Evolutionary conservation across 1,140 invertebrate genomes (phyloP).

Genomic region (Neodiprion lecontei): DNA sequence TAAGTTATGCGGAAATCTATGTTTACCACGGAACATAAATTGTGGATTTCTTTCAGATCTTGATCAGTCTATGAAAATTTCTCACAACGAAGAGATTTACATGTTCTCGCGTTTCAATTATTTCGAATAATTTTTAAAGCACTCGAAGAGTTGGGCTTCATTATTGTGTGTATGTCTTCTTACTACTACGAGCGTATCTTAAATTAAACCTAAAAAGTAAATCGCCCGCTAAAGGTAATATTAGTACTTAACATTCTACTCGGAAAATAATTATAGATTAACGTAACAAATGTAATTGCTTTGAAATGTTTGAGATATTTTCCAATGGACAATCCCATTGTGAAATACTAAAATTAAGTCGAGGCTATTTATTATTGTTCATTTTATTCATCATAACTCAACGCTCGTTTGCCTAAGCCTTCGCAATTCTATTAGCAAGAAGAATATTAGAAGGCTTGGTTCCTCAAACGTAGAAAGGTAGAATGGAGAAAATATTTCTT

Average conservation of each 20-base stretch:
- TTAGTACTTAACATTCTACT: neutral
- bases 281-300: neutral
- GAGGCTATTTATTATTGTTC: conserved; percentile 6
- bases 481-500: neutral
- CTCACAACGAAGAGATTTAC: neutral
- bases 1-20: neutral
- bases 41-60: conserved; percentile 1
- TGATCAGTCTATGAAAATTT: conserved; percentile 1
- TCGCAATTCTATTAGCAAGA: neutral
- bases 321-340: neutral
- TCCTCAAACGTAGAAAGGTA: neutral
- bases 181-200: neutral
- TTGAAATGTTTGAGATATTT: neutral
- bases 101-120: neutral
- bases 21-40: neutral
- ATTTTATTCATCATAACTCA: neutral
- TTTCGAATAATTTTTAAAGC: neutral
- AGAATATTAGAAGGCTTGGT: neutral
- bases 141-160: neutral
- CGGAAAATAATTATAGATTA: neutral
- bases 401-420: neutral
- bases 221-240: neutral
- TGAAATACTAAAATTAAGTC: conserved; percentile 3
- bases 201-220: neutral
- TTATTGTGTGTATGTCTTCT: neutral